These are phyloP conservation scores for Aphelinus atriplicis DNA, from an alignment of 1,140 invertebrate species.

Conservation along the genomic window DNA sequence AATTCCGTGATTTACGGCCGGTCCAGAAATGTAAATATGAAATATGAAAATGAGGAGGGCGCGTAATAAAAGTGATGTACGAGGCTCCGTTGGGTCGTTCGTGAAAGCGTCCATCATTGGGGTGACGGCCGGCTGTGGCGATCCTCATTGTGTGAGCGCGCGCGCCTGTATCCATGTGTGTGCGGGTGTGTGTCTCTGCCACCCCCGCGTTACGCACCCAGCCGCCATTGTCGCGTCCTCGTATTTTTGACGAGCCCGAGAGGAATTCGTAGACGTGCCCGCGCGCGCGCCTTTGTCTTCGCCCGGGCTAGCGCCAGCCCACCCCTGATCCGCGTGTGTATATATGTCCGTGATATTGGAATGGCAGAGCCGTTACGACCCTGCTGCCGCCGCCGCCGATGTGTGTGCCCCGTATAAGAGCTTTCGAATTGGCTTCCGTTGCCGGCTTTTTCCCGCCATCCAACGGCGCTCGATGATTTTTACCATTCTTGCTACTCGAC, in stretches of 20 bases:
- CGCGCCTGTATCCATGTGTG: neutral
- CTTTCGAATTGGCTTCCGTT: too few species aligned
- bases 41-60: slow-evolving; percentile 84
- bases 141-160: slow-evolving; percentile 70
- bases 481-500: too few species aligned
- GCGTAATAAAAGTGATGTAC: slow-evolving; percentile 83
- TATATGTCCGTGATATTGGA: too few species aligned
- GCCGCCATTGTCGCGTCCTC: slow-evolving; percentile 1
- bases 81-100: slow-evolving; percentile 78
- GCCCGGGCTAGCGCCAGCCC: too few species aligned
- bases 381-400: too few species aligned
- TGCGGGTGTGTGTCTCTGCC: neutral
- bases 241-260: slow-evolving; percentile 9
- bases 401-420: too few species aligned
- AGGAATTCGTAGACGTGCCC: slow-evolving; percentile 2
- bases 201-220: neutral
- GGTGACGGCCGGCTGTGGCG: slow-evolving; percentile 66
- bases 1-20: slow-evolving; percentile 72
- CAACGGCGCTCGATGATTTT: too few species aligned
- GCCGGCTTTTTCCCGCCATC: too few species aligned
- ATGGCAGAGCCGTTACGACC: too few species aligned
- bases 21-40: slow-evolving; percentile 78
- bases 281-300: slow-evolving; percentile 9
- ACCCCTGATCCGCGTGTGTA: too few species aligned
- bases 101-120: slow-evolving; percentile 78